Evolutionary conservation across 2,797 vertebrate species (phyloP).

Genomic region (Rhyacichthys aspro): DNA sequence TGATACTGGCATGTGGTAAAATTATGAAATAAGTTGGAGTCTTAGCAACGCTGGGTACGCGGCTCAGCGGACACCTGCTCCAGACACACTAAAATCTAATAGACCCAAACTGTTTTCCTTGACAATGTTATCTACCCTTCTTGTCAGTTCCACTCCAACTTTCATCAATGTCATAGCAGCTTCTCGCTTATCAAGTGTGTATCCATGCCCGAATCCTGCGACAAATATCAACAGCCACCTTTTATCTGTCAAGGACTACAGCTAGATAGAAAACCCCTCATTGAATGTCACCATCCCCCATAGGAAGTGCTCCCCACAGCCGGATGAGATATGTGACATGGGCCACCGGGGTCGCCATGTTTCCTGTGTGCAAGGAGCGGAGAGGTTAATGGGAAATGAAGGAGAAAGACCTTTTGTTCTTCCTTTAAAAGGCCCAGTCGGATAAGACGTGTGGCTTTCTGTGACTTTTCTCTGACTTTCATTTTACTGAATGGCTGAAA

Average conservation of each 20-base stretch:
- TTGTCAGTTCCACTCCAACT: slow-evolving; percentile 64
- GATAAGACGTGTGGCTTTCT: slow-evolving; percentile 69
- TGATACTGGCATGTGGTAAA: slow-evolving; percentile 46
- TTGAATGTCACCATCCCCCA: slow-evolving; percentile 62
- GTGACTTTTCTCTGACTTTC: slow-evolving; percentile 75
- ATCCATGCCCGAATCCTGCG: slow-evolving; percentile 33
- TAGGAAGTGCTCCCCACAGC: slow-evolving; percentile 61
- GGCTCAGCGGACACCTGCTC: slow-evolving; percentile 38
- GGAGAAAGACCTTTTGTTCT: slow-evolving; percentile 77
- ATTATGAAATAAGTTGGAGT: slow-evolving; percentile 6
- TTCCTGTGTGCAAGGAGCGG: slow-evolving; percentile 71
- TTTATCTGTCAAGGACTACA: slow-evolving; percentile 71
- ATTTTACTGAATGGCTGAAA: slow-evolving; percentile 60
- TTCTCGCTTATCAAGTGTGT: slow-evolving; percentile 53
- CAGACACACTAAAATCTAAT: slow-evolving; percentile 60
- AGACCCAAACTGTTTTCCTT: slow-evolving; percentile 41
- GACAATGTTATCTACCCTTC: slow-evolving; percentile 61
- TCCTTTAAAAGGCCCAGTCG: slow-evolving; percentile 63
- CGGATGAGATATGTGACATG: slow-evolving; percentile 78
- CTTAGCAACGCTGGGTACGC: slow-evolving; percentile 32
- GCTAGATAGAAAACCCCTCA: slow-evolving; percentile 52
- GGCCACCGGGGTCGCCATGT: slow-evolving; percentile 69
- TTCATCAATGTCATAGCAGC: slow-evolving; percentile 56
- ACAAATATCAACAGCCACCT: slow-evolving; percentile 70
- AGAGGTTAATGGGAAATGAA: slow-evolving; percentile 78